Evolutionary conservation across 2,113 vertebrate species (phyloP), one percentile per base, ranked within the genome.

Genomic region (Mus pahari): DNA sequence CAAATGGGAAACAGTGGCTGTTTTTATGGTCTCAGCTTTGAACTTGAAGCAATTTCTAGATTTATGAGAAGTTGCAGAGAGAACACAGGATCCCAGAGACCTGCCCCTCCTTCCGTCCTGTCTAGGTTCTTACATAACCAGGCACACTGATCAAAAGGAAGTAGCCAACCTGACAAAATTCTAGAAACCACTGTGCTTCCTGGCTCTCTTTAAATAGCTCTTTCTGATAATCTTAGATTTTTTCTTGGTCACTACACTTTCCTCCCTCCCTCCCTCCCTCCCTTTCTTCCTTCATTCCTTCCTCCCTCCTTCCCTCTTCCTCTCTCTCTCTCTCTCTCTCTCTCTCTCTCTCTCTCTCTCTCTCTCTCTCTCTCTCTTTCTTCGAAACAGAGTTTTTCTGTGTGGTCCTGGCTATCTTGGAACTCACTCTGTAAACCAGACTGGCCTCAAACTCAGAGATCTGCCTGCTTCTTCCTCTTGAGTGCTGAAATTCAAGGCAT

Each of bases 21-120:
- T 4, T 55, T 24, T 6, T 48, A 12, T 31, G 39, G n/a, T 90
- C 33, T 86, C n/a, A 87, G 42, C 39, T 45, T 68, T 42, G 5
- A 39, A 14, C 28, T 70, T 81, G 53, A n/a, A 91, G 50, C 16
- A 4, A 11, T 84, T 50, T 84, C 20, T 53, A 53, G 48, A 31
- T 92, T 70, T 71, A 13, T 1, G 70, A 68, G 42, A 31, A 64
- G 8, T 42, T 75, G 1, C 45, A n/a, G 60, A 39, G 53, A 39
- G 20, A 55, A 26, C 22, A 70, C 31, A 28, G 9, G n/a, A 10
- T 70, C 4, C 58, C 28, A 22, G 20, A 4, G 0, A 3, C 3
- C 2, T 0, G 24, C 1, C 0, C 0, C 24, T 42, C 5, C 13
- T 2, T 4, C 22, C 24, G 7, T 48, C 26, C 68, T 42, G 31